These are phyloP conservation scores for Brachirus orientalis DNA, from an alignment of 2,113 vertebrate species.

Conservation along the genomic window DNA sequence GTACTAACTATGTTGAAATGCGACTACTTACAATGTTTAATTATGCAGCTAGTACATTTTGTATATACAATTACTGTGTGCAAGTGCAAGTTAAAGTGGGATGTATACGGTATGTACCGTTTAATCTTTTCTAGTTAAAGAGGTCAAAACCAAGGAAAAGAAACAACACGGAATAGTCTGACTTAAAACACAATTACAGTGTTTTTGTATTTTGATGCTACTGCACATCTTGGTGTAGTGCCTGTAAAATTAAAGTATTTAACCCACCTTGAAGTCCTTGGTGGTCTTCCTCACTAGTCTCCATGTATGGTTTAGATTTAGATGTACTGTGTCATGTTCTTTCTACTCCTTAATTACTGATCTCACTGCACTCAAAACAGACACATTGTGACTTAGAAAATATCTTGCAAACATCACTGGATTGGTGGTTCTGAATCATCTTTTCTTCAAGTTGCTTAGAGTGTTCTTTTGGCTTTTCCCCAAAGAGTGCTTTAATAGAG, in stretches of 20 bases:
- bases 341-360: background rate
- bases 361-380: background rate
- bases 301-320: background rate
- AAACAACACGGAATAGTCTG: background rate
- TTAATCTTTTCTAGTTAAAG: slow-evolving; percentile 42
- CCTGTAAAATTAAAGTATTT: background rate
- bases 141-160: background rate
- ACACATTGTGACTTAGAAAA: background rate
- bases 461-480: background rate
- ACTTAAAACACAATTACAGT: background rate
- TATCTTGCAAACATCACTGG: background rate
- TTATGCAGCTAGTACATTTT: slow-evolving; percentile 16
- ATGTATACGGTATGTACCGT: background rate
- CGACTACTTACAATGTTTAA: slow-evolving; percentile 21
- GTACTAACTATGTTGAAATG: slow-evolving; percentile 12
- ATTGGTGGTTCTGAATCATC: background rate
- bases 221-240: background rate
- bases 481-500: background rate
- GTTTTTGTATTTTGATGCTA: background rate
- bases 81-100: background rate
- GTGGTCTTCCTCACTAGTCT: background rate
- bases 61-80: slow-evolving; percentile 4
- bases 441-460: background rate
- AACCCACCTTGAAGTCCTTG: background rate
- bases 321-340: background rate